phyloP scores from a whole-genome alignment of 2,888 invertebrate species.

The Hirtodrosophila trivittata region DNA sequence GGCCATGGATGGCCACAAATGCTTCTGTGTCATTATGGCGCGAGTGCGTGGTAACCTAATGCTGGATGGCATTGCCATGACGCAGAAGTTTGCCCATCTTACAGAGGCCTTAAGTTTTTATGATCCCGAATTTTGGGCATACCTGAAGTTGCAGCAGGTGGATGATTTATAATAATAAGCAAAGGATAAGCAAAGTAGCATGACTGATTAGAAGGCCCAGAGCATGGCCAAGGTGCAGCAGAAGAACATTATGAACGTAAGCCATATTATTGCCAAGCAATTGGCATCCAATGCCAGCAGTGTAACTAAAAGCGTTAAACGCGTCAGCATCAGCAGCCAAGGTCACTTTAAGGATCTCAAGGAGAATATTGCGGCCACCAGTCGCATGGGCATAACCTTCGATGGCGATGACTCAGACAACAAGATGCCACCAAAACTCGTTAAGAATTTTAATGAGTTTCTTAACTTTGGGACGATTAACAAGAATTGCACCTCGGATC shows the following conservation, averaged over 20 bases:
- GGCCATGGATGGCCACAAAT: slow-evolving; percentile 96
- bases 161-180: slow-evolving; percentile 89
- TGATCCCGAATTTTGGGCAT: slow-evolving; percentile 95
- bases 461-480: slow-evolving; percentile 89
- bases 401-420: slow-evolving; percentile 55
- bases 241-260: slow-evolving; percentile 80
- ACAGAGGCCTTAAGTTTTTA: slow-evolving; percentile 95
- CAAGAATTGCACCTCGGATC: slow-evolving; percentile 85
- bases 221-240: slow-evolving; percentile 73
- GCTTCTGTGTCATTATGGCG: slow-evolving; percentile 97
- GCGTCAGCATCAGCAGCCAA: slow-evolving; percentile 80
- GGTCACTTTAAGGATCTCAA: slow-evolving; percentile 86
- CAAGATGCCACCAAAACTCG: slow-evolving; percentile 84
- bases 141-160: slow-evolving; percentile 93
- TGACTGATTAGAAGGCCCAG: slow-evolving; percentile 36
- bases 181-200: slow-evolving; percentile 31
- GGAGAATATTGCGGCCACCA: slow-evolving; percentile 85
- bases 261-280: slow-evolving; percentile 82
- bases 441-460: slow-evolving; percentile 94
- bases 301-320: slow-evolving; percentile 72
- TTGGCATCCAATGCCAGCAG: slow-evolving; percentile 73
- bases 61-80: slow-evolving; percentile 96
- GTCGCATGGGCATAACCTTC: slow-evolving; percentile 82
- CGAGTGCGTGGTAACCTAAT: slow-evolving; percentile 95
- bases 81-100: slow-evolving; percentile 95